Evolutionary conservation across 2,113 vertebrate species (phyloP), one percentile per base, ranked within the genome.

Genomic region (Recurvirostra avosetta): DNA sequence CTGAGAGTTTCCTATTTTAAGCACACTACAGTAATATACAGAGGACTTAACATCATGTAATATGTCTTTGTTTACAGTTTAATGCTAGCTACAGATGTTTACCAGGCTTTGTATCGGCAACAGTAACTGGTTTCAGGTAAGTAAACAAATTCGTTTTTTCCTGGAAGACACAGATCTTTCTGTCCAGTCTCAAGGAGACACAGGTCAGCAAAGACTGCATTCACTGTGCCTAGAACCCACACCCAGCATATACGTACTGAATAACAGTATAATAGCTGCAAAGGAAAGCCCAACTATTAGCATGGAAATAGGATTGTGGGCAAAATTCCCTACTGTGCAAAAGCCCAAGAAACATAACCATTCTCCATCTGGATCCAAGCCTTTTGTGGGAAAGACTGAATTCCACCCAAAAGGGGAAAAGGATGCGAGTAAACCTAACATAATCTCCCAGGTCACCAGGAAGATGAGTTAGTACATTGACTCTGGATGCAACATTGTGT

Each of bases 71-170:
- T 97, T 98, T 97, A 45, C 96, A 98, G 98, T 98, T 98, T 90
- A 36, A 52, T 47, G 85, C 68, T 19, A 91, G 97, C 70, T 98
- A 98, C 91, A 66, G 68, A 56, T 97, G 90, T 89, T 95, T 98
- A 81, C 97, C 97, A 70, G 98, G 98, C 83, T 98, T 98, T 89
- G 94, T 70, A 84, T 92, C 80, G 0, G 96, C 96, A 94, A 90
- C 82, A 34, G 97, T 98, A 63, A 97, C 40, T 7, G 86, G 88
- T 40, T 98, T 98, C 96, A 98, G 80, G 98, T 98, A 97, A 96
- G 97, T 66, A 94, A 75, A 86, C 13, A 8, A 49, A 55, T 92
- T 65, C 2, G 36, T 70, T 81, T 87, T 86, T 84, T 92, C 17
- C n/a, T 78, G 41, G 18, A 75, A 86, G 26, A 61, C 27, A 68